phyloP scores from a whole-genome alignment of 2,797 vertebrate genomes.

The Xenentodon cancila region DNA sequence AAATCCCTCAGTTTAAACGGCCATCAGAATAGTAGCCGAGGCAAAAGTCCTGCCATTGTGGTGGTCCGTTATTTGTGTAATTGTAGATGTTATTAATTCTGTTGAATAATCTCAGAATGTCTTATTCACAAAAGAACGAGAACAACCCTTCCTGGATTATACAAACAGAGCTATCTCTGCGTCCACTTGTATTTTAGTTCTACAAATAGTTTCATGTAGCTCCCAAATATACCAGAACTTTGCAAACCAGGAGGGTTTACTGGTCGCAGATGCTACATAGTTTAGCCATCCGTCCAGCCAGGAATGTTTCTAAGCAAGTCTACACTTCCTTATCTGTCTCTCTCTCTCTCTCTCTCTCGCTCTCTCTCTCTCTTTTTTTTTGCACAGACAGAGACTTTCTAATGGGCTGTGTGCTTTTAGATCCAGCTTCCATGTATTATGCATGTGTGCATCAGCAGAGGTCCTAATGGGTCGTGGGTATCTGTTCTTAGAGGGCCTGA shows the following conservation, averaged over 20 bases:
- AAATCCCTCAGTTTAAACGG: conserved; percentile 12
- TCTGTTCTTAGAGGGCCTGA: conserved; percentile 78
- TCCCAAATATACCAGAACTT: conserved; percentile 29
- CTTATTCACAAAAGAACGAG: not conserved
- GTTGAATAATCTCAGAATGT: too few species aligned
- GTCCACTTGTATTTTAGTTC: conserved; percentile 15
- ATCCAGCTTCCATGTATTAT: conserved; percentile 80
- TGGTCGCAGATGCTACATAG: conserved; percentile 33
- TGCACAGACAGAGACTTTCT: conserved; percentile 46
- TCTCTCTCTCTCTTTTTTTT: conserved; percentile 18
- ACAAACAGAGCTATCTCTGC: conserved; percentile 2
- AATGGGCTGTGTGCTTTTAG: conserved; percentile 80
- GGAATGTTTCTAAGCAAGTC: conserved; percentile 39
- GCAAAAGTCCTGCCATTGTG: not conserved
- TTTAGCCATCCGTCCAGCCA: conserved; percentile 30
- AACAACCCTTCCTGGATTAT: not conserved
- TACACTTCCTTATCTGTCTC: conserved; percentile 26
- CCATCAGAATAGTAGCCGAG: not conserved
- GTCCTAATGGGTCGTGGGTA: conserved; percentile 76
- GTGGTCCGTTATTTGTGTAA: conserved; percentile 2
- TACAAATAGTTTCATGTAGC: conserved; percentile 17
- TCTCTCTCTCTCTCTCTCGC: conserved; percentile 14
- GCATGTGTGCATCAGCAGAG: conserved; percentile 75
- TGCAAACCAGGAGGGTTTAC: conserved; percentile 32
- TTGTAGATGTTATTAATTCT: not conserved